Percentiles rank a stretch among this genome's conserved stretches.
Conservation (phyloP, 2,888 invertebrate species). For the Philopedon plagiatum region DNA sequence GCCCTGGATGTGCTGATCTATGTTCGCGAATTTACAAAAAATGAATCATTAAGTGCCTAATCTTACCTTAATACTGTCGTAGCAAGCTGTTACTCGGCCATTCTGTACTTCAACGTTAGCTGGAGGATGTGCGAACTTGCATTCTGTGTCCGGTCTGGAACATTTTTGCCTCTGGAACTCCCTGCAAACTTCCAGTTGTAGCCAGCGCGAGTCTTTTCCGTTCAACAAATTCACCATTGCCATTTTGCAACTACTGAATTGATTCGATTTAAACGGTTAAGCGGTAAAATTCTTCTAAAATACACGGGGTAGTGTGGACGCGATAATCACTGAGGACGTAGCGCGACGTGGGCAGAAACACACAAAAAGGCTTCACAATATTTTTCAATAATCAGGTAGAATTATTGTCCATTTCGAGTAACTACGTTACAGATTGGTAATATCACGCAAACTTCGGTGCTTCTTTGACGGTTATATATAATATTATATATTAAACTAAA, state of each 20-base stretch:
- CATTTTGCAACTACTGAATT: constrained; percentile 66
- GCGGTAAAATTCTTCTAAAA: constrained; percentile 38
- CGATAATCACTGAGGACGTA: constrained; percentile 51
- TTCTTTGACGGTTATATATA: constrained; percentile 48
- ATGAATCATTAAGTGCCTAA: too few species aligned
- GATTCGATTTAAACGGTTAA: constrained; percentile 22
- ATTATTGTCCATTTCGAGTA: constrained; percentile 65
- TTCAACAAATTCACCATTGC: constrained; percentile 97
- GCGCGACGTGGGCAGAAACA: constrained; percentile 49
- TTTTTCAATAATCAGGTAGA: constrained; percentile 61
- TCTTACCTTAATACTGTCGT: constrained; percentile 99
- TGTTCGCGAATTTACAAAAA: too few species aligned
- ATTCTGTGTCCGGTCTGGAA: constrained; percentile 98
- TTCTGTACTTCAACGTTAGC: constrained; percentile 99
- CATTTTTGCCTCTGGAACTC: constrained; percentile 99
- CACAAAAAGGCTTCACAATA: constrained; percentile 45
- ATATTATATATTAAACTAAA: constrained; percentile 57
- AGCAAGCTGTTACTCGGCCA: constrained; percentile 99
- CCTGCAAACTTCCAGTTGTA: constrained; percentile 99
- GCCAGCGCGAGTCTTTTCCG: constrained; percentile 99
- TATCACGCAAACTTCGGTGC: constrained; percentile 53
- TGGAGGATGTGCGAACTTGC: constrained; percentile 99
- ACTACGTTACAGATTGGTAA: constrained; percentile 48
- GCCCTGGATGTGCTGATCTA: too few species aligned
- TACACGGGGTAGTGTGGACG: constrained; percentile 37